Evolutionary conservation across 2,797 vertebrate species (phyloP).

Genomic region (Leptoclinus maculatus): DNA sequence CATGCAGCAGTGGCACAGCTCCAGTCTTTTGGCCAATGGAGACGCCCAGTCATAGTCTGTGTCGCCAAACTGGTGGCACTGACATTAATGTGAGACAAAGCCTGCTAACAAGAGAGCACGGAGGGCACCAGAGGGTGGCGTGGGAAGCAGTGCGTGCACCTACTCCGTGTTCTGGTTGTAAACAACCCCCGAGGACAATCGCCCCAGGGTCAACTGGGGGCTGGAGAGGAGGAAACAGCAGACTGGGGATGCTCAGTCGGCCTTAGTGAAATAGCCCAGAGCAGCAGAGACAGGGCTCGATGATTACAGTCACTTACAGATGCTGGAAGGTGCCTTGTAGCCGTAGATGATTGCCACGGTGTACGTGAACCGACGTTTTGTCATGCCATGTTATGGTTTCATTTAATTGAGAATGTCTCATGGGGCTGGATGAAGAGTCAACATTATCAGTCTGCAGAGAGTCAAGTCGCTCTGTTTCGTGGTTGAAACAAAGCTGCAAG

Average conservation of each 20-base stretch:
- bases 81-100: constrained; percentile 43
- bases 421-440: constrained; percentile 46
- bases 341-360: background rate
- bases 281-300: background rate
- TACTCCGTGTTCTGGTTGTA: constrained; percentile 67
- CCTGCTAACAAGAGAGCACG: constrained; percentile 29
- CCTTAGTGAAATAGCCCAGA: background rate
- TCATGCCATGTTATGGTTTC: constrained; percentile 19
- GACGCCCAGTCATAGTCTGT: constrained; percentile 2
- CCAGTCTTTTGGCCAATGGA: background rate
- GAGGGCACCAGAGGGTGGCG: constrained; percentile 41
- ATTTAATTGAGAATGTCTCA: constrained; percentile 45
- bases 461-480: constrained; percentile 38
- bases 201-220: constrained; percentile 35
- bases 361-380: constrained; percentile 13
- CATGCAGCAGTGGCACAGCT: background rate
- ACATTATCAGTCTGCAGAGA: constrained; percentile 39
- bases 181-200: constrained; percentile 62
- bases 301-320: background rate
- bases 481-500: constrained; percentile 52
- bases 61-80: constrained; percentile 33
- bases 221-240: constrained; percentile 35
- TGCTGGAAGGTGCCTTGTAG: background rate
- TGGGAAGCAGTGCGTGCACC: constrained; percentile 63
- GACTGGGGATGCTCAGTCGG: constrained; percentile 16